Evolutionary conservation across 2,797 vertebrate genomes (phyloP), one percentile per base, ranked within the genome.

Genomic region (Enteromius argenteus): DNA sequence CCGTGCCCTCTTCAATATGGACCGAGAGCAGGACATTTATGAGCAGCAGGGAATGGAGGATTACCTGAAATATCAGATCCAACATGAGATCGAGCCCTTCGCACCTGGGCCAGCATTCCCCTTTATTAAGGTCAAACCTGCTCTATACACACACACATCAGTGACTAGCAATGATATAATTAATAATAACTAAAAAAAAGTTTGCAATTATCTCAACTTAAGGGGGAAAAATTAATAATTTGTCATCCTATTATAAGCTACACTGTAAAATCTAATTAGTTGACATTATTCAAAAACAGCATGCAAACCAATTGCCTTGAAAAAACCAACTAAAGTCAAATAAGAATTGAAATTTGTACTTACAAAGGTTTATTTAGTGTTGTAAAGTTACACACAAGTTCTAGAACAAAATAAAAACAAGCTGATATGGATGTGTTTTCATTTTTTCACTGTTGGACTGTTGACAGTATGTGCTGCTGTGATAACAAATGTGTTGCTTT

Each of bases 1-100:
- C 0, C 94, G 96, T 0, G 97, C 97, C 2, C 94, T 99, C 56
- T 99, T 99, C 93, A 96, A 95, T 89, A 98, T 99, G 98, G 97
- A 97, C 27, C 95, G 95, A 88, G 98, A 99, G 91, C 97, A 97
- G 92, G 95, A 93, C 83, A 96, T 99, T 85, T 99, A 96, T 69
- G 90, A 90, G 0, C 95, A 96, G 89, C 94, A 96, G 60, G 98
- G 98, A 2, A 94, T 99, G 91, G 98, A 99, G 85, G 96, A 96
- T 15, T 99, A 99, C 0, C 93, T 99, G 83, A 95, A 94, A 79
- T 97, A 97, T 83, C 98, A 99, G 90, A 93, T 96, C 91, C 95
- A 97, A 68, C 98, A 99, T 0, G 97, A 99, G 93, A 95, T 92
- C 0, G 95, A 98, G 90, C 97, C 97, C 4, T 96, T 99, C 86